Base-by-base conservation (phyloP, 1,140 invertebrate genomes). In the Plectus sambesii region DNA sequence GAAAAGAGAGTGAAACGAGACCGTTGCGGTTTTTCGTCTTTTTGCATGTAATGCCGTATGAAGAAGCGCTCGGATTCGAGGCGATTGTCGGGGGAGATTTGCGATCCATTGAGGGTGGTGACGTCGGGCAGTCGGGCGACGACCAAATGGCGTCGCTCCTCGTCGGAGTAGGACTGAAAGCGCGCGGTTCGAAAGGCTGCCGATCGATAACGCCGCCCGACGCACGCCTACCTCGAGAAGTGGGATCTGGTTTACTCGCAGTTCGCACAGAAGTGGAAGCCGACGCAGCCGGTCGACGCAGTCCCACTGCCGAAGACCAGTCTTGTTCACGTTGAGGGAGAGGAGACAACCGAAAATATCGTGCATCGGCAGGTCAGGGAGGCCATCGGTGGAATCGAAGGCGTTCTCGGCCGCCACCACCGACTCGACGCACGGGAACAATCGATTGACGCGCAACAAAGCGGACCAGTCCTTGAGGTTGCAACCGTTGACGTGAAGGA, bases 21-120 rank as follows among this genome's bases (percentile, higher is more conserved):
- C n/a, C 51, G 27, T 5, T 5, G 1, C 6, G 56, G 56, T 42
- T 57, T 58, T 19, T 62, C 51, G 4, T 64, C 55, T 29, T 52
- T 47, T 40, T 87, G 82, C 81, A 87, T 84, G 69, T 85, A 88
- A 66, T 85, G 82, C 41, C 87, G 75, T 54, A 93, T 85, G 72
- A 90, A 92, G 56, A 85, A 85, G 48, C 87, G 75, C 67, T 93
- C 87, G n/a, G 87, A 83, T 63, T 87, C 83, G 70, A 88, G 84
- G 47, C 87, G 75, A 68, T 90, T 86, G 59, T 85, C 81, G 0
- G 75, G 76, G 25, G 79, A 79, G 58, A 92, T 85, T 24, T 78
- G 77, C 36, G 85, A 86, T 17, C 87, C 87, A 40, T 92, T 93
- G 8, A 93, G 72, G 39, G 81, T 83, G 53, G 78, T 75, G 19